Percentiles rank a stretch among this genome's conserved stretches.
phyloP scores from a whole-genome alignment of 2,888 invertebrate species.

The Synergus umbraculus region DNA sequence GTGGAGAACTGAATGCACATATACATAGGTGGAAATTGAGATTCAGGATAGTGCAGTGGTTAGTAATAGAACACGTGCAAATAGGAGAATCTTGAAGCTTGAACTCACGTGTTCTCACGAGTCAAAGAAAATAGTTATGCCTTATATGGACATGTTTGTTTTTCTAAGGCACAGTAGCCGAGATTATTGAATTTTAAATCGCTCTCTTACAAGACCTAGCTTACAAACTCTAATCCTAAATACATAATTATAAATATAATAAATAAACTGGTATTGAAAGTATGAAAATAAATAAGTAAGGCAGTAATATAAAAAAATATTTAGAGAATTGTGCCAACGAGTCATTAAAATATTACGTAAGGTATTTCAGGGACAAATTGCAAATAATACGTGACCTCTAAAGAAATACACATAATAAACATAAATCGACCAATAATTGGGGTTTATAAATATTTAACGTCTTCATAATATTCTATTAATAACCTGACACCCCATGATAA shows the following conservation, averaged over 20 bases:
- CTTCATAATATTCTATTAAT: background rate
- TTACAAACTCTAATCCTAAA: background rate
- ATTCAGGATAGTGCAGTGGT: constrained; percentile 20
- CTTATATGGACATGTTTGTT: constrained; percentile 27
- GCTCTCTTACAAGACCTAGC: background rate
- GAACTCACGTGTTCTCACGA: constrained; percentile 33
- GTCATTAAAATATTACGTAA: background rate
- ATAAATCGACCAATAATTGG: background rate
- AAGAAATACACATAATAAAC: background rate
- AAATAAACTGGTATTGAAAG: background rate
- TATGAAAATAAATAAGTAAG: too few species aligned
- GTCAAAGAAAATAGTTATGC: constrained; percentile 24
- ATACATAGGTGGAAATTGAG: constrained; percentile 1
- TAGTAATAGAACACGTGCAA: constrained; percentile 29
- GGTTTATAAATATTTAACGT: background rate
- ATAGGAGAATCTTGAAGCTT: constrained; percentile 14
- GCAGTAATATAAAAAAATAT: background rate
- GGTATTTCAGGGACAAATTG: background rate
- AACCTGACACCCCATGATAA: background rate
- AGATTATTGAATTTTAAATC: constrained; percentile 33
- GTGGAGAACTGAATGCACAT: constrained; percentile 20
- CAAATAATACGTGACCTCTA: background rate
- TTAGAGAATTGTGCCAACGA: background rate
- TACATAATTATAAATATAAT: background rate
- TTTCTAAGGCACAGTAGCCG: background rate